Base-by-base conservation (phyloP, 2,113 vertebrate genomes). In the Sterna hirundo region DNA sequence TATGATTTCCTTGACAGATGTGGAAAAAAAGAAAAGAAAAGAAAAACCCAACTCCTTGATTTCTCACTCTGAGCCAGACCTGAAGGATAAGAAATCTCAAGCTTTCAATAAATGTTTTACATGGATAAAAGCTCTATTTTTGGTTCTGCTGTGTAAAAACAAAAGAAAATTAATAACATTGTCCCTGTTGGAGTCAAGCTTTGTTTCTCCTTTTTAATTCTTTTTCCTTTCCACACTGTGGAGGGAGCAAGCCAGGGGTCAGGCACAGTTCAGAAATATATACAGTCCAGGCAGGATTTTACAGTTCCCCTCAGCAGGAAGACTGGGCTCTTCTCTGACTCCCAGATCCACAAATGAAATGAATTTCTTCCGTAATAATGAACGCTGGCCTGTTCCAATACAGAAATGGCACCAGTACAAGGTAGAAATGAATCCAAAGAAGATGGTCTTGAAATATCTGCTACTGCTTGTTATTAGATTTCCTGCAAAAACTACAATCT, bases 401-500 rank as follows among this genome's bases (percentile, higher is more conserved):
- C n/a, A 57, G 60, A 78, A 29, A 87, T 86, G 92, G 92, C 94
- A 83, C 36, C 13, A 5, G 79, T 42, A 96, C 75, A 90, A 90
- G 86, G 80, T 21, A 42, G 75, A 57, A 91, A 62, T 2, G 46
- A 61, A 66, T 79, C 95, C 95, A 86, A n/a, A 49, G 92, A 92
- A 92, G 95, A 95, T 88, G 90, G 61, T 86, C 90, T 85, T 44
- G 83, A 84, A 96, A 92, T 94, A 88, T 95, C 86, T 65, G 94
- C 89, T 93, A 62, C 94, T 88, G 92, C 66, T 86, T 60, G 21
- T 92, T 85, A 80, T 57, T 75, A 42, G 51, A 88, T 88, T 96
- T 94, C 92, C 90, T 76, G 51, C 54, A 85, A 49, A 40, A 83
- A 11, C 62, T 52, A 25, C 64, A 6, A 38, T n/a, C 61, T 66